These are phyloP conservation scores for Triplophysa bombifrons DNA, from an alignment of 2,797 vertebrate genomes.

Conservation along the genomic window DNA sequence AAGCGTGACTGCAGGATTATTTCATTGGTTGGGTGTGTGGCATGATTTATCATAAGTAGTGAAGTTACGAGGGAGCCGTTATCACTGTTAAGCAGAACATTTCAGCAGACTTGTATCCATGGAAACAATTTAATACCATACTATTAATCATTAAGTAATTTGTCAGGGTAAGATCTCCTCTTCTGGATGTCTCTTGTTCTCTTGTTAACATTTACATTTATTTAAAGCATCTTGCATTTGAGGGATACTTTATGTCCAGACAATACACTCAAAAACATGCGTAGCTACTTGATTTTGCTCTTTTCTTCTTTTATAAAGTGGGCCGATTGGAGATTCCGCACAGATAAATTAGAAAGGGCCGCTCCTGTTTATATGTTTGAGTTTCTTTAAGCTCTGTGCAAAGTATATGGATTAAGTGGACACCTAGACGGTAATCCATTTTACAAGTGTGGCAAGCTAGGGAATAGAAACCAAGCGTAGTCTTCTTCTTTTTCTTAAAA, in stretches of 20 bases:
- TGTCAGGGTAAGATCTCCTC: slow-evolving; percentile 46
- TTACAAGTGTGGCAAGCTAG: neutral
- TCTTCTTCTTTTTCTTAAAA: neutral
- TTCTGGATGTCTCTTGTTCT: slow-evolving; percentile 25
- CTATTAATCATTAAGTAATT: slow-evolving; percentile 63
- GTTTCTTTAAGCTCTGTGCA: too few species aligned
- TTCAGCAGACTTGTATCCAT: slow-evolving; percentile 55
- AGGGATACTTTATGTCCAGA: neutral
- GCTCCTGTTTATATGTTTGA: slow-evolving; percentile 5
- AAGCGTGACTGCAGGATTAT: slow-evolving; percentile 41
- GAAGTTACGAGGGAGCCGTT: slow-evolving; percentile 41
- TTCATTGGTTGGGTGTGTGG: slow-evolving; percentile 36
- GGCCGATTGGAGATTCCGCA: slow-evolving; percentile 43
- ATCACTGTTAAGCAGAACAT: slow-evolving; percentile 51
- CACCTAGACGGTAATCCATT: slow-evolving; percentile 34
- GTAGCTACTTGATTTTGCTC: too few species aligned
- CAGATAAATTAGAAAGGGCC: slow-evolving; percentile 25
- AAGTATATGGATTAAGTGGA: neutral
- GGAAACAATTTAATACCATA: slow-evolving; percentile 58
- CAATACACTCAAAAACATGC: neutral
- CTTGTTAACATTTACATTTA: neutral
- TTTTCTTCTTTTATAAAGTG: too few species aligned
- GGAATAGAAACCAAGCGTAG: slow-evolving; percentile 1
- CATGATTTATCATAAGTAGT: slow-evolving; percentile 42
- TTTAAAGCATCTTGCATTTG: neutral